Evolutionary conservation across 2,888 invertebrate genomes (phyloP), one percentile per base, ranked within the genome.

Genomic region (Oxycera nigricornis): DNA sequence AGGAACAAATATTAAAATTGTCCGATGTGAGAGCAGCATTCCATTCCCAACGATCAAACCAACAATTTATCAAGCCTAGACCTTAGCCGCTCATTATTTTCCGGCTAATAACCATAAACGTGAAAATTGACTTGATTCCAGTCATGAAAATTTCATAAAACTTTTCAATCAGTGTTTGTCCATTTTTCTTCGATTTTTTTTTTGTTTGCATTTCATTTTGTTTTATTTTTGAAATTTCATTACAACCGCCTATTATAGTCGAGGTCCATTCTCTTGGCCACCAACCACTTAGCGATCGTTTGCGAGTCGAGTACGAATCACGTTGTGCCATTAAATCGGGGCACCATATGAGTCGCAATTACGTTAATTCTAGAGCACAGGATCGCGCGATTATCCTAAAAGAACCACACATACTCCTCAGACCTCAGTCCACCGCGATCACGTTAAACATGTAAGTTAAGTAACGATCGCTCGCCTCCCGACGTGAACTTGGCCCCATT

Each of bases 341-440:
- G 41, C 41, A 65, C 65, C 30, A 65, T 59, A 59, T 65, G 65
- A 65, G 65, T 26, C 65, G 41, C 65, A 65, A 65, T 65, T 65
- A 65, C 65, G 17, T 65, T 65, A 65, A 65, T 65, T 65, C 41
- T 41, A 65, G 65, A 65, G 22, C 61, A 31, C 61, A 61, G 17
- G n/a, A 31, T 9, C 20, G 52, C 2, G 17, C 14, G 46, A 46
- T 46, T 46, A 46, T 46, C 46, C 46, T 17, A 46, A 14, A 46
- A 46, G 28, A 26, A 14, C 14, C n/a, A 26, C 17, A 24, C 28
- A 57, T 57, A 26, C 57, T 57, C 22, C 52, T 9, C 24, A 20
- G 24, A 50, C 9, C 2, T 24, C 52, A 20, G 24, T n/a, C 9
- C 9, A 6, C 9, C 22, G 24, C 24, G 14, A 26, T 59, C 61